Base-by-base conservation (phyloP, 2,797 vertebrate genomes). In the Chiroxiphia lanceolata region DNA sequence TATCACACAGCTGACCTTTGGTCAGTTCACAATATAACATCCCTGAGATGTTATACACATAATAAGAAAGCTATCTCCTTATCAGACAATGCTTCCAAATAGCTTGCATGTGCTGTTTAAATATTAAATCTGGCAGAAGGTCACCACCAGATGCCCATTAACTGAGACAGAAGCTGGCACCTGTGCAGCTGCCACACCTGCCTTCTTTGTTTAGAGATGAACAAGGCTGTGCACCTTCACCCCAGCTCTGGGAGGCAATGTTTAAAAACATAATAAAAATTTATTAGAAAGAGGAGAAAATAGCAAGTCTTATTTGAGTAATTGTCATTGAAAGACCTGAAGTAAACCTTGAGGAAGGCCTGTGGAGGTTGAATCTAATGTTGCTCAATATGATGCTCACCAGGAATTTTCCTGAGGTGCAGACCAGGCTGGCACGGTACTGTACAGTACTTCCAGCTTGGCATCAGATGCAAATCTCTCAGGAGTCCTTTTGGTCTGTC, bases 11-110 rank as follows among this genome's bases (percentile, higher is more conserved):
- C 18, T 42, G 69, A 68, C 40, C 80, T 93, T 88, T n/a, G 53
- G 15, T 74, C 71, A n/a, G 4, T 15, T 68, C 69, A 29, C 36
- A 14, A 4, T 27, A 27, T 9, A 47, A 23, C 44, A 61, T 76
- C 7, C 38, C 18, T 31, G 76, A 50, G 60, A n/a, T 27, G 31
- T 34, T 51, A 44, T 3, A 69, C 31, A 48, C 13, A 15, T 2
- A 0, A 0, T 1, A 3, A 21, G 17, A 8, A 6, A 36, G 56
- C 10, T 13, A 34, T 6, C 23, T 26, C 47, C 19, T 53, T 84
- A 71, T 63, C 54, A 72, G 63, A 38, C 68, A 63, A 13, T 6
- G 13, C 60, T 72, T 65, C 33, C 44, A 45, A 60, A 65, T 40
- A 79, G 17, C 29, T 64, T 69, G 12, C 27, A 16, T 15, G 26